Percentiles rank a stretch among this genome's conserved stretches.
These are phyloP conservation scores for Siniperca undulata DNA, from an alignment of 2,797 vertebrate genomes.

Conservation along the genomic window DNA sequence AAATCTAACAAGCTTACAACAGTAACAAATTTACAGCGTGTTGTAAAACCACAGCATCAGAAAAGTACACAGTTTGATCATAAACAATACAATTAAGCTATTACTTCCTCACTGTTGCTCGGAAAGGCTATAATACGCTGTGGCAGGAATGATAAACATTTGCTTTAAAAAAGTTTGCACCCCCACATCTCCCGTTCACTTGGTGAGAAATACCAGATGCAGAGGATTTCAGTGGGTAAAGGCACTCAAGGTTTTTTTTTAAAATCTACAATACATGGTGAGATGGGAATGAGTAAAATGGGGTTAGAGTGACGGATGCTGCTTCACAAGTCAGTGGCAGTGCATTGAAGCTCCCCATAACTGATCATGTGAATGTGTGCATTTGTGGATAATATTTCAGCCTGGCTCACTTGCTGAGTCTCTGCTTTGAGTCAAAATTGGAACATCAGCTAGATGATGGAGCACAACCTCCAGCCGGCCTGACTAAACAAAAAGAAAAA, in stretches of 20 bases:
- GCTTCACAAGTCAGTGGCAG: conserved; percentile 49
- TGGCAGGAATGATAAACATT: conserved; percentile 76
- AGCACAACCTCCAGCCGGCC: conserved; percentile 69
- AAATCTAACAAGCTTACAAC: conserved; percentile 37
- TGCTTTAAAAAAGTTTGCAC: conserved; percentile 64
- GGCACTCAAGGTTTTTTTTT: not conserved
- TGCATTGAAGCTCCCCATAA: conserved; percentile 54
- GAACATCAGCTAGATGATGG: conserved; percentile 67
- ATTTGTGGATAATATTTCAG: conserved; percentile 84
- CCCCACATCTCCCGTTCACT: conserved; percentile 28
- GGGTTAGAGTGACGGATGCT: conserved; percentile 70
- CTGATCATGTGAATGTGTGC: conserved; percentile 63
- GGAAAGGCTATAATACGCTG: conserved; percentile 56
- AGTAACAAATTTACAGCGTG: conserved; percentile 49
- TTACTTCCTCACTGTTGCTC: conserved; percentile 62
- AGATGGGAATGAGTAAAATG: conserved; percentile 63
- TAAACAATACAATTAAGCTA: conserved; percentile 75
- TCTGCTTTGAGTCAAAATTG: conserved; percentile 81
- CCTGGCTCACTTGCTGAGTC: conserved; percentile 67
- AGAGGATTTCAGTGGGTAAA: conserved; percentile 50
- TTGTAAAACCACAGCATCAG: conserved; percentile 58
- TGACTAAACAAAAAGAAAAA: conserved; percentile 82
- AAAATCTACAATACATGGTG: conserved; percentile 10
- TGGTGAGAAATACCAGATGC: conserved; percentile 76
- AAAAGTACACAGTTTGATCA: conserved; percentile 57